Evolutionary conservation across 2,797 vertebrate species (phyloP).

Genomic region (Anniella stebbinsi): DNA sequence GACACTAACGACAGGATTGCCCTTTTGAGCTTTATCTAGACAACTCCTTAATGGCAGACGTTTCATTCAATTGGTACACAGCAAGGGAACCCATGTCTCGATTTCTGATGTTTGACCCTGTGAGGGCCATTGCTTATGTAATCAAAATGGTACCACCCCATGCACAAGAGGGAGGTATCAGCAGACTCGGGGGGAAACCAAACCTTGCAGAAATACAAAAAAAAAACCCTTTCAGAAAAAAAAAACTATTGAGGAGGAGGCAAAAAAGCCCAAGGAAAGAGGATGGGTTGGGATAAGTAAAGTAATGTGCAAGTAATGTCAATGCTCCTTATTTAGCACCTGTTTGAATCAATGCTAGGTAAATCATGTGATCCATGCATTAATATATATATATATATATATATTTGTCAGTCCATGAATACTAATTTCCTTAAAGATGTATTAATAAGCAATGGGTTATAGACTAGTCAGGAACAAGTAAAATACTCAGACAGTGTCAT

Average conservation of each 20-base stretch:
- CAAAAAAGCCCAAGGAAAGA: too few species aligned
- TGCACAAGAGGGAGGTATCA: too few species aligned
- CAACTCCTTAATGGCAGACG: neutral
- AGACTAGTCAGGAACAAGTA: conserved; percentile 1
- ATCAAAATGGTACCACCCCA: too few species aligned
- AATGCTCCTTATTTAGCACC: neutral
- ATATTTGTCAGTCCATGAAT: conserved; percentile 6
- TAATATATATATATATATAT: neutral
- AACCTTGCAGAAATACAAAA: too few species aligned
- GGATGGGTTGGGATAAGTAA: too few species aligned
- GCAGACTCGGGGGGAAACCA: too few species aligned
- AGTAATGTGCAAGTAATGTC: neutral
- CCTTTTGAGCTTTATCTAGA: conserved; percentile 5
- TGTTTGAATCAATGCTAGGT: neutral
- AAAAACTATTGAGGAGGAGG: too few species aligned
- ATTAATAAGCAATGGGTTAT: neutral
- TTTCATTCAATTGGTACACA: neutral
- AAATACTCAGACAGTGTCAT: neutral
- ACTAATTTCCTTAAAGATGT: conserved; percentile 14
- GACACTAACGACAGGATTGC: neutral
- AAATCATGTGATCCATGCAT: neutral
- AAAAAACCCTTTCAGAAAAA: too few species aligned
- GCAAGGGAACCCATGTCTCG: neutral
- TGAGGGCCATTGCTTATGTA: too few species aligned
- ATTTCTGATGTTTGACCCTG: too few species aligned